Evolutionary conservation across 2,888 invertebrate species (phyloP), one percentile per base, ranked within the genome.

Genomic region (Chouioia cunea): DNA sequence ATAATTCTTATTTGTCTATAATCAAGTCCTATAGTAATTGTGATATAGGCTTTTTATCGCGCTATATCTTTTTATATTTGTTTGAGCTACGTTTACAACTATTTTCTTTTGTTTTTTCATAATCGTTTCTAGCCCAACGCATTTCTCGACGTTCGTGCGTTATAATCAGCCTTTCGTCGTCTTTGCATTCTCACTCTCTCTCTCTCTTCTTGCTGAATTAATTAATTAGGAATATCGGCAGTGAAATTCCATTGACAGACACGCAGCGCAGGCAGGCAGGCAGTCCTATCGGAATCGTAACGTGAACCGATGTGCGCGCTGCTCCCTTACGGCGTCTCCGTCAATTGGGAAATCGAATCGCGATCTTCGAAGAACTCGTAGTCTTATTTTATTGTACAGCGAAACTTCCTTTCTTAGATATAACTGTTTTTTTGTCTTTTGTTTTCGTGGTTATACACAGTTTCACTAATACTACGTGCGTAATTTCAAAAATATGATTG

Each of bases 161-260:
- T 71, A 66, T 67, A 67, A 68, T 70, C 70, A 68, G 53, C 65
- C 71, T 69, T 66, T 65, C 71, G 50, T 71, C 59, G 65, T 69
- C 62, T 70, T 36, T 66, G 46, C 64, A 69, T 60, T 71, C 67
- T 70, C 36, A 43, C n/a, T n/a, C 10, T 36, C 50, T 67, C 59
- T 52, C 50, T 59, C 57, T 54, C n/a, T 36, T 70, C 62, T 59
- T 44, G 53, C 64, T 69, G 66, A 71, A 73, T 75, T 77, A 76
- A 74, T 73, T 65, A 64, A 69, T 75, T 74, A 82, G 85, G 83
- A 84, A 76, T 85, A 85, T 85, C 84, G 85, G 85, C 85, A 85
- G 85, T 85, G 85, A 85, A 85, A 85, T 85, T 83, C 84, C 84
- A 85, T 76, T 78, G 82, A 83, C 83, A 83, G 81, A 84, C 81